A percentile compares a stretch with the other conserved stretches of the same genome.
These are phyloP conservation scores for Troides oblongomaculatus DNA, from an alignment of 2,888 invertebrate species.

Conservation along the genomic window DNA sequence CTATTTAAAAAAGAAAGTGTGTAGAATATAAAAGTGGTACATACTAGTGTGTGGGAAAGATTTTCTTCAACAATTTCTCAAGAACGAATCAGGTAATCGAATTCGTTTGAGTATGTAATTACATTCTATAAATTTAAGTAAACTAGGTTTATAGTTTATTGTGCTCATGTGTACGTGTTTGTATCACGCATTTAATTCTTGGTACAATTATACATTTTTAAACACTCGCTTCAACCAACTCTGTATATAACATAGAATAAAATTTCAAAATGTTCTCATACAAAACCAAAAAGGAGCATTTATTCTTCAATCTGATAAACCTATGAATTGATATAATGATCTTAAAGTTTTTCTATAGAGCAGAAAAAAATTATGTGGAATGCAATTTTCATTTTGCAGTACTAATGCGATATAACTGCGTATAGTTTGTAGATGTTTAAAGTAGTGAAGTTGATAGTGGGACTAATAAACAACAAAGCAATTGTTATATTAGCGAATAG, in stretches of 20 bases:
- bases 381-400: too few relatives aligned
- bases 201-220: background rate
- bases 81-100: slow-evolving; percentile 28
- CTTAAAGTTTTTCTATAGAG: too few relatives aligned
- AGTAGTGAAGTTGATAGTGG: background rate
- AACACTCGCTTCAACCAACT: too few relatives aligned
- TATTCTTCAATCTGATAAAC: too few relatives aligned
- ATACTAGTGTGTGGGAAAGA: slow-evolving; percentile 25
- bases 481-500: slow-evolving; percentile 11
- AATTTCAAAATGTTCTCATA: too few relatives aligned
- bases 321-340: too few relatives aligned
- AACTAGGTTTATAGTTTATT: slow-evolving; percentile 30
- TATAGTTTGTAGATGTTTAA: too few relatives aligned
- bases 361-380: too few relatives aligned
- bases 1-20: slow-evolving; percentile 26
- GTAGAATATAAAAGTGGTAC: slow-evolving; percentile 26
- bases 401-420: too few relatives aligned
- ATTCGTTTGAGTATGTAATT: slow-evolving; percentile 27
- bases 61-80: slow-evolving; percentile 20
- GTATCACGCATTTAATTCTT: slow-evolving; percentile 1
- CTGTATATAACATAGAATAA: too few relatives aligned
- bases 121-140: slow-evolving; percentile 27
- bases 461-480: background rate
- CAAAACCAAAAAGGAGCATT: too few relatives aligned
- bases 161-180: slow-evolving; percentile 4